Evolutionary conservation across 2,797 vertebrate species (phyloP).

Genomic region (Pteronotus mesoamericanus): DNA sequence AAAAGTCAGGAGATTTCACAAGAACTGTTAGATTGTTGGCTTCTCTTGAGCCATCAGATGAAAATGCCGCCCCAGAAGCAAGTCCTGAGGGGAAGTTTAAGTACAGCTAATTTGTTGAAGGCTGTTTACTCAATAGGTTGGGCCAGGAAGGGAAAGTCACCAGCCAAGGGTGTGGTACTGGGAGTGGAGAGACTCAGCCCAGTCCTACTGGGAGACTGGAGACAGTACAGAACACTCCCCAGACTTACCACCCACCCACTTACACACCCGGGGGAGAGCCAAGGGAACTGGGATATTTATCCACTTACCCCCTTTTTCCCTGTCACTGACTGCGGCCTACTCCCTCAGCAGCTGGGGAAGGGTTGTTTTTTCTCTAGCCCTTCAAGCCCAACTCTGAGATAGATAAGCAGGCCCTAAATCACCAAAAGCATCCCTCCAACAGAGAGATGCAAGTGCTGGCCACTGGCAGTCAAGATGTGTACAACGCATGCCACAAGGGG

Average conservation of each 20-base stretch:
- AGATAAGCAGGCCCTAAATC: neutral
- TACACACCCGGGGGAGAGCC: neutral
- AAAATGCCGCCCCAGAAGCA: neutral
- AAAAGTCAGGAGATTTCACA: neutral
- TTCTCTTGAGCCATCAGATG: neutral
- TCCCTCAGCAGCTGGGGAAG: neutral
- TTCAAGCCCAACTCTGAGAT: neutral
- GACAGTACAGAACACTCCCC: neutral
- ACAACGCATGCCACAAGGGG: neutral
- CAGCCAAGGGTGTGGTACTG: neutral
- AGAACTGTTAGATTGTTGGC: neutral
- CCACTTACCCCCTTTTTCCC: no score
- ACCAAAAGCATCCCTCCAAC: neutral
- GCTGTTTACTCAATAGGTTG: neutral
- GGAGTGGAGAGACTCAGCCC: neutral
- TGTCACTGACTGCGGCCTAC: no score
- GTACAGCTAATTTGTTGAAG: neutral
- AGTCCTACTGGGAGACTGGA: neutral
- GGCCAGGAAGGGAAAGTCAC: neutral
- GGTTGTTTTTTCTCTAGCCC: neutral
- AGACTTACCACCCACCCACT: neutral
- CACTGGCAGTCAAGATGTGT: rapidly evolving
- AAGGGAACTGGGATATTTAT: neutral
- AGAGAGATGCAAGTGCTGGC: neutral
- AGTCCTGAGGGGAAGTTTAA: neutral